Evolutionary conservation across 2,113 vertebrate species (phyloP), one percentile per base, ranked within the genome.

Genomic region (Danionella cerebrum): DNA sequence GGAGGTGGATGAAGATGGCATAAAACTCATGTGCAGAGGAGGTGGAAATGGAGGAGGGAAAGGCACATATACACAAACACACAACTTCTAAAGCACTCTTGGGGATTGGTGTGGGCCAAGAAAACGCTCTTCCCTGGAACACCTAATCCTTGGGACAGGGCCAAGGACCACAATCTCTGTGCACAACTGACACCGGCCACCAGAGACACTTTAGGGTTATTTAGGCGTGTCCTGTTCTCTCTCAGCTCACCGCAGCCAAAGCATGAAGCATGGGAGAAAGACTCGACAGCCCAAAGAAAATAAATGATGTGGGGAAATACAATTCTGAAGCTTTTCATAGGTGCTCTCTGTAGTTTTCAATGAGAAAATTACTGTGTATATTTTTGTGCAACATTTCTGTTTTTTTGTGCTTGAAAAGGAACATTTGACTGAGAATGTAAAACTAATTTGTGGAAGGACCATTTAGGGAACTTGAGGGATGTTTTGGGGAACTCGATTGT

Each of bases 71-170:
- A 39, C 62, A 68, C 31, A 69, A 83, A 89, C 57, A 80, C 48
- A 66, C 77, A 80, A 83, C 90, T 93, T 92, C 90, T 89, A 79
- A 84, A 85, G 72, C 89, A 89, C 85, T 81, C 81, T 21, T 62
- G 76, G 83, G 79, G 82, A 80, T 83, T 86, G 81, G 31, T 78
- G 59, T 70, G 81, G 82, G 88, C 83, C 91, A 90, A 90, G 84
- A 89, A 89, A 88, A 72, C 86, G 76, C 79, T 78, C 87, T 64
- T 91, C 88, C 80, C 67, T 70, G 89, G 90, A 94, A 94, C 92
- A 93, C 90, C 92, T 94, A 93, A 94, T 92, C 90, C 90, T 91
- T 94, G 93, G 91, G 86, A 48, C 55, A 4, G n/a, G 67, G 90
- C 92, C 92, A 92, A 93, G 84, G 53, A 88, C 89, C 89, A 88